Base-by-base conservation (phyloP, 1,140 invertebrate species). In the Augochlora pura region DNA sequence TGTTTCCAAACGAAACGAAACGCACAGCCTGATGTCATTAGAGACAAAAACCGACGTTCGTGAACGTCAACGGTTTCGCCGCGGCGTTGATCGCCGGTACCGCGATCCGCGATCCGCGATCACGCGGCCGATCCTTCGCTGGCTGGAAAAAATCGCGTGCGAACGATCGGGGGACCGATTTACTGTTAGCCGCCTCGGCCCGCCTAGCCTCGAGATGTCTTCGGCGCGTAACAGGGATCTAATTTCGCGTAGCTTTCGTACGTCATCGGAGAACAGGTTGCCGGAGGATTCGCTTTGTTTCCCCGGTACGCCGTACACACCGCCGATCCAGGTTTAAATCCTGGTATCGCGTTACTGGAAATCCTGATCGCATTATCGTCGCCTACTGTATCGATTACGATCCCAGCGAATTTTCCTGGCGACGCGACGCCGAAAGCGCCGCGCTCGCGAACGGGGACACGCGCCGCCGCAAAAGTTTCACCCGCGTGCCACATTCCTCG, bases 321-420 rank as follows among this genome's bases (percentile, higher is more conserved):
- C 39, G 42, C 68, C 60, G 60, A 78, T 78, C 72, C 64, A 64
- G 38, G 76, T 78, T 49, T 64, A 78, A 78, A 78, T 65, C 76
- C 71, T n/a, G n/a, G 59, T 72, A 64, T 72, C 76, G 16, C 32
- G 68, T 64, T 32, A 49, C 38, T 63, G 69, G 23, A 78, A 69
- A 57, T 52, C 63, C 76, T 8, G 46, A 78, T 71, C 59, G 21
- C 67, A 71, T 77, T 72, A 78, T 23, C 23, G 25, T 42, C 46
- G 23, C 64, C 52, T 14, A 18, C n/a, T 32, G 68, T 46, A 66
- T 54, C 68, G 25, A 65, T 57, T 57, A 46, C 60, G 21, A 27
- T 70, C 42, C 12, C 10, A 23, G 42, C 27, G 12, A 57, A 23
- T 49, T 68, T n/a, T 52, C 16, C 16, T 9, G 2, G 3, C 1